Conservation (phyloP, 2,113 vertebrate genomes). For the Pangasianodon hypophthalmus region DNA sequence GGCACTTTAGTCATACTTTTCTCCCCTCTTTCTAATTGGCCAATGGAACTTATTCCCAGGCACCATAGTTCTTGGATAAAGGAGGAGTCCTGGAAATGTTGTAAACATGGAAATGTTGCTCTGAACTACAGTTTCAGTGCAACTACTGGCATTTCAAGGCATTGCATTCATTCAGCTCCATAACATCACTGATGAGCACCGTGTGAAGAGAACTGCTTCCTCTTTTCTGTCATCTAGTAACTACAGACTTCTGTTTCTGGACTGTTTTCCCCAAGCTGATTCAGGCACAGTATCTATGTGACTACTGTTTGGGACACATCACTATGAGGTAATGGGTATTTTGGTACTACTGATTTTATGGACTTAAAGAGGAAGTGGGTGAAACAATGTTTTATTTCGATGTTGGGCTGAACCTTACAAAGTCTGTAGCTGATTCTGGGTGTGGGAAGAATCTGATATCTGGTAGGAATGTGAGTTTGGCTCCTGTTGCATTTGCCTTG, state of each 20-base stretch:
- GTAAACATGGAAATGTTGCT: conserved; percentile 46
- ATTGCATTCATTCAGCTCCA: not conserved
- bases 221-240: conserved; percentile 49
- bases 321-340: conserved; percentile 40
- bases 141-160: not conserved
- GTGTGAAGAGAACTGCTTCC: conserved; percentile 39
- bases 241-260: conserved; percentile 32
- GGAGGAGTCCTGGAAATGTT: conserved; percentile 32
- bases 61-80: conserved; percentile 48
- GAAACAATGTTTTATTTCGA: conserved; percentile 40
- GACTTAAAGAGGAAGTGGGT: conserved; percentile 22
- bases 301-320: conserved; percentile 31
- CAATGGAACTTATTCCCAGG: conserved; percentile 49
- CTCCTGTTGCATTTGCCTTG: conserved; percentile 49
- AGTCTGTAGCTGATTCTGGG: conserved; percentile 45
- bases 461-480: conserved; percentile 52
- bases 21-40: conserved; percentile 46
- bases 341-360: conserved; percentile 16
- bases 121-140: conserved; percentile 5
- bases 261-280: conserved; percentile 13
- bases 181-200: not conserved
- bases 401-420: conserved; percentile 16
- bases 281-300: conserved; percentile 12
- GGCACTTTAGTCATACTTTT: conserved; percentile 50
- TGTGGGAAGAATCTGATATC: conserved; percentile 52